Evolutionary conservation across 2,113 vertebrate species (phyloP).

Genomic region (Plotosus lineatus): DNA sequence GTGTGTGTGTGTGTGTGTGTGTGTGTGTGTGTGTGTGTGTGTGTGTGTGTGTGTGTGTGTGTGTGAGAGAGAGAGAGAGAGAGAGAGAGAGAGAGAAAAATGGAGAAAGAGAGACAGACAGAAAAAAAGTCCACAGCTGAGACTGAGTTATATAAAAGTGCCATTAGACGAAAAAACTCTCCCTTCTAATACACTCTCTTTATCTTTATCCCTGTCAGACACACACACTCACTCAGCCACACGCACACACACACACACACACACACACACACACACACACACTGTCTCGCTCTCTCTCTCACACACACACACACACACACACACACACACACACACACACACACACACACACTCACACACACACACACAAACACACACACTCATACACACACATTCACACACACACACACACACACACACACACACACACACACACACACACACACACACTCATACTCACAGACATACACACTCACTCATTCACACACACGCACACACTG

Average conservation of each 20-base stretch:
- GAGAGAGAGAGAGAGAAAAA: too few relatives aligned
- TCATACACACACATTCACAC: constrained; percentile 4
- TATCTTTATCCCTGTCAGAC: constrained; percentile 1
- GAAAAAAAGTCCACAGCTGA: constrained; percentile 29
- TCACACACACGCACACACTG: constrained; percentile 26
- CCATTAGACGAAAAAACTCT: constrained; percentile 43
- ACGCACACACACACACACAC: constrained; percentile 21
- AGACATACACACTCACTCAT: constrained; percentile 10
- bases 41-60: neutral
- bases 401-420: constrained; percentile 30
- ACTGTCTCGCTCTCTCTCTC: constrained; percentile 27
- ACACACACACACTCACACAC: constrained; percentile 30
- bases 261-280: neutral
- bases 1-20: constrained; percentile 19
- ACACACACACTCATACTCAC: too few relatives aligned
- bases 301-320: neutral
- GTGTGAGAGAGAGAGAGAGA: neutral
- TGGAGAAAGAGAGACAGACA: too few relatives aligned
- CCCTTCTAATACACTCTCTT: constrained; percentile 13
- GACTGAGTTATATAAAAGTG: constrained; percentile 52
- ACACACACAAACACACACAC: neutral
- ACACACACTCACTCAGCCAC: constrained; percentile 17
- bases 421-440: neutral
- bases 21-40: constrained; percentile 16
- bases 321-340: constrained; percentile 9